phyloP scores from a whole-genome alignment of 2,888 invertebrate species.

The Steinernema hermaphroditum region DNA sequence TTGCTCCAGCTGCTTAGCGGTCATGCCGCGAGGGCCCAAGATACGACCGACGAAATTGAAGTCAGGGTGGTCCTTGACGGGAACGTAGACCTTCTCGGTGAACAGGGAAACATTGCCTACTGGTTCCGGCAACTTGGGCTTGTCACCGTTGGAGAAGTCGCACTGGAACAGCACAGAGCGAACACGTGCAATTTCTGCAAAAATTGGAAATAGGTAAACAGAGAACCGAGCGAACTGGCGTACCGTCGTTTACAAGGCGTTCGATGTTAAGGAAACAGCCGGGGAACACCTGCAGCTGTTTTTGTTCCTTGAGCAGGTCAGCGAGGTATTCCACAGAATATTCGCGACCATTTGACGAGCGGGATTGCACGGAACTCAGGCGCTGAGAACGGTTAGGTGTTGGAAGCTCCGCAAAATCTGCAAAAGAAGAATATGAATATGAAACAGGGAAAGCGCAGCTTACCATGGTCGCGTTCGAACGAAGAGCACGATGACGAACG shows the following conservation, averaged over 20 bases:
- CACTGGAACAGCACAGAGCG: conserved; percentile 96
- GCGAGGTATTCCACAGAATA: conserved; percentile 52
- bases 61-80: conserved; percentile 99
- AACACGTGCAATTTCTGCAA: conserved; percentile 94
- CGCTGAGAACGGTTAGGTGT: background rate
- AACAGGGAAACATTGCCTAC: conserved; percentile 77
- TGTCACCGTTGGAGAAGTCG: conserved; percentile 85
- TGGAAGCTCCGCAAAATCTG: background rate
- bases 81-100: conserved; percentile 98
- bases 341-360: conserved; percentile 7
- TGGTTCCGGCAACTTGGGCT: conserved; percentile 54
- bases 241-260: conserved; percentile 57
- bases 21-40: conserved; percentile 98
- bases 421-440: too few species aligned
- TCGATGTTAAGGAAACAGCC: conserved; percentile 58
- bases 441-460: conserved; percentile 8
- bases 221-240: background rate
- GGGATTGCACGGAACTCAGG: background rate
- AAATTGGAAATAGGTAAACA: too few species aligned
- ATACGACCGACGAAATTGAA: conserved; percentile 99
- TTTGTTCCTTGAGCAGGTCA: conserved; percentile 56
- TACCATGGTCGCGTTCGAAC: background rate
- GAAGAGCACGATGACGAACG: background rate
- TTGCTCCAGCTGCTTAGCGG: conserved; percentile 98
- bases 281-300: conserved; percentile 55